Base-by-base conservation (phyloP, 2,888 invertebrate species). In the Synergus gifuensis region DNA sequence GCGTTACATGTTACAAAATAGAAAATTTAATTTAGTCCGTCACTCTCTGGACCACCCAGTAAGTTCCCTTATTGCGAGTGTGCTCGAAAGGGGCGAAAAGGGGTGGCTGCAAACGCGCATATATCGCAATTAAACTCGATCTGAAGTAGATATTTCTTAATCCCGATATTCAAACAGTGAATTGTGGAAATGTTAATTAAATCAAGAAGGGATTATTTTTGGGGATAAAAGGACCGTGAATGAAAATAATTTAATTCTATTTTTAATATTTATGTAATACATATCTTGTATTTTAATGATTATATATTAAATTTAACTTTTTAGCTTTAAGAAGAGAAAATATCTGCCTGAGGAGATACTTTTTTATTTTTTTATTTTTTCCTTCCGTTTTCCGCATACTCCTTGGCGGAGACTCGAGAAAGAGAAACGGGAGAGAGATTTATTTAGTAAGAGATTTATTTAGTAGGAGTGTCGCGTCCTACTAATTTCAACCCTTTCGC, bases 1-100 rank as follows among this genome's bases (percentile, higher is more conserved):
- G 81, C 81, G 83, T 85, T 54, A 81, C 84, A 83, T 83, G 85
- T 88, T 88, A 86, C 86, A 87, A 89, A 89, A 90, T 88, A 87
- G 87, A 87, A 88, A 90, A 90, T 89, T 88, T 87, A 88, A 88
- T 89, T 88, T 88, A 87, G 84, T 87, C 85, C 86, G 86, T 87
- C 87, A 87, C 84, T 83, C 86, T 69, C 76, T 76, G 76, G 79
- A 83, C 81, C 73, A 81, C 78, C 78, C 78, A 79, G 54, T 69
- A 77, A 80, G 80, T 81, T 81, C 80, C 81, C 81, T 78, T 79
- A 80, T 76, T 80, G 81, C 77, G 76, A 83, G 79, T 76, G 69
- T 77, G 76, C 67, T 79, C 18, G 44, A 36, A 11, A 8, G 12
- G 18, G 12, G 14, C 9, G 28, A 16, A 28, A 46, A 49, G n/a